Percentiles rank a stretch among this genome's conserved stretches.
phyloP scores from a whole-genome alignment of 2,113 vertebrate genomes.

The Tragulus kanchil region DNA sequence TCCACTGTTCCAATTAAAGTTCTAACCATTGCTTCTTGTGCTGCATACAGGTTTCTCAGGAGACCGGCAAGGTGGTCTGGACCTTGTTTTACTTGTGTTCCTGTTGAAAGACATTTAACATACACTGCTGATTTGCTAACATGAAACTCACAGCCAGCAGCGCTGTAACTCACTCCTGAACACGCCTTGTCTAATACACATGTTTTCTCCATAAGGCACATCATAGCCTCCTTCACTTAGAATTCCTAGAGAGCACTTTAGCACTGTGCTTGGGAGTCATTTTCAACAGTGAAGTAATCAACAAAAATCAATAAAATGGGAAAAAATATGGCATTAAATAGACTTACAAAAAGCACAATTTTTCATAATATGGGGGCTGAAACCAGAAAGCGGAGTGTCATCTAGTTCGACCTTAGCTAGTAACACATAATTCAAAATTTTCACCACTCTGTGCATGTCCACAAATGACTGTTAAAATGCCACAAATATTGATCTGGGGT shows the following conservation, averaged over 20 bases:
- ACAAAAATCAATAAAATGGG: background rate
- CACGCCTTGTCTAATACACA: fast-evolving
- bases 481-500: background rate
- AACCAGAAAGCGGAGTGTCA: background rate
- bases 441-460: background rate
- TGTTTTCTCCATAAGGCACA: background rate
- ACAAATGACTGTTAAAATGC: background rate
- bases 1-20: background rate
- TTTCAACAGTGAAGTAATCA: background rate
- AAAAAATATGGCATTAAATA: background rate
- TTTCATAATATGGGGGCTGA: background rate
- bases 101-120: background rate
- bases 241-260: background rate
- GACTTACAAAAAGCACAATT: background rate
- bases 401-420: background rate
- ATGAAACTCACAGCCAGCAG: background rate
- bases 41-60: background rate
- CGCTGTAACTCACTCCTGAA: background rate
- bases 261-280: background rate
- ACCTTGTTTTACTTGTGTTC: background rate
- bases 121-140: background rate
- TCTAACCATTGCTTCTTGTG: background rate
- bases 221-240: background rate
- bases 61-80: background rate
- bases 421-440: background rate